phyloP scores from a whole-genome alignment of 2,113 vertebrate species.

The Sorex araneus region DNA sequence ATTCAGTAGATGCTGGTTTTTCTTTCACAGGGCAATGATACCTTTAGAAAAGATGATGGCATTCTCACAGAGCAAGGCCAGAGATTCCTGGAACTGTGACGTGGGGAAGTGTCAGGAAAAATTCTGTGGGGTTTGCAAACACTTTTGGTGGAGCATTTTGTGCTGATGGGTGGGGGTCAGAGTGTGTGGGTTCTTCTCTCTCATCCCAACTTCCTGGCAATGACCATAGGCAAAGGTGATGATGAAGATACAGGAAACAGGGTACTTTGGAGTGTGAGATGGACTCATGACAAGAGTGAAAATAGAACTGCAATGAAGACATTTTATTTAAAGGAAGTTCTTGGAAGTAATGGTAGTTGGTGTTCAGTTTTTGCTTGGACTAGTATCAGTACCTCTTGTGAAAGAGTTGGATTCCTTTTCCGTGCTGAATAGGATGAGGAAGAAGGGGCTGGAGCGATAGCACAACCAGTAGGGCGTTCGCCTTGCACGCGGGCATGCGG shows the following conservation, averaged over 20 bases:
- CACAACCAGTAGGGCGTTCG: too few relatives aligned
- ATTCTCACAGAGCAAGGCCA: not conserved
- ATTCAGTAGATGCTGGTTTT: not conserved
- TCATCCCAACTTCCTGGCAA: not conserved
- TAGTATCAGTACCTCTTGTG: accelerated
- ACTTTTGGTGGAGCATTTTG: too few relatives aligned
- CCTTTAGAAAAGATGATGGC: too few relatives aligned
- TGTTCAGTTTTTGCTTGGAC: accelerated
- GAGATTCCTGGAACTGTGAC: not conserved
- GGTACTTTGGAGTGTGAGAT: not conserved
- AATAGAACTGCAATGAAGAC: not conserved
- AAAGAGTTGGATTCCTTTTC: not conserved
- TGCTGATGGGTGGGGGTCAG: accelerated
- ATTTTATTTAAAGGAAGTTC: not conserved
- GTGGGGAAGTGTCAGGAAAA: not conserved
- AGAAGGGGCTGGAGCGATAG: too few relatives aligned
- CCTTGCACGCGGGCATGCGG: too few relatives aligned
- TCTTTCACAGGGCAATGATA: too few relatives aligned
- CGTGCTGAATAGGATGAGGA: not conserved
- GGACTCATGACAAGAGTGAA: not conserved
- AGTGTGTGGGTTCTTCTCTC: not conserved
- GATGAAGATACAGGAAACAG: not conserved
- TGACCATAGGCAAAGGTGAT: too few relatives aligned
- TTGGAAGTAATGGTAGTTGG: not conserved
- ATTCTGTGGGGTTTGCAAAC: too few relatives aligned